Evolutionary conservation across 2,797 vertebrate genomes (phyloP), one percentile per base, ranked within the genome.

Genomic region (Hydrolagus colliei): DNA sequence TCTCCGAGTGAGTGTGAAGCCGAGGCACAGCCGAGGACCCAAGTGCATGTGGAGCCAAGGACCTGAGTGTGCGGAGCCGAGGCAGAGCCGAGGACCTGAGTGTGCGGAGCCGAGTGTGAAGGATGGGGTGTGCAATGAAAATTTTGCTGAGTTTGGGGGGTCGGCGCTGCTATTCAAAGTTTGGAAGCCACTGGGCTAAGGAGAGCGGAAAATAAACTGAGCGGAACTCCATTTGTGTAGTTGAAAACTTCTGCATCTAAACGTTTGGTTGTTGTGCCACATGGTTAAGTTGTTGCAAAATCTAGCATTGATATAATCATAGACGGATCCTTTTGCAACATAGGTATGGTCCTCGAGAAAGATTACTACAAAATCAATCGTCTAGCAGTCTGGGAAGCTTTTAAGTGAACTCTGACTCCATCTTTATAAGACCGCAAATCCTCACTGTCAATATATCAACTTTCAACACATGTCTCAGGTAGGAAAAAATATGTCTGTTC

Each of bases 351-450:
- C 77, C n/a, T 79, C 65, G 71, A 10, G 65, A 68, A 35, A 84
- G 65, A 84, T 84, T 84, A 84, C 79, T 71, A 84, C 79, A 84
- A 84, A 84, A 84, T 84, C 79, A 84, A 84, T 84, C 71, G 79
- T 84, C 79, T 84, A 84, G 71, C 79, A 67, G 79, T 84, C 79
- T 84, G 79, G 65, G 79, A 84, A 84, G 62, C 79, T 84, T 84
- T 84, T 84, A 84, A 84, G 63, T 84, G 79, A 84, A 84, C 65
- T 84, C 79, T 84, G 79, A 84, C 79, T 84, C 79, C 65, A 41
- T 27, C 68, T 84, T 84, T 71, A 67, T 84, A 71, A 68, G 79
- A 71, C 79, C 79, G 71, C 79, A 84, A 84, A 84, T 84, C 65
- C 65, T 84, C 79, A 68, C 32, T 67, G 78, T 32, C 78, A 68